phyloP scores from a whole-genome alignment of 2,797 vertebrate species.

The Fundulus diaphanus region DNA sequence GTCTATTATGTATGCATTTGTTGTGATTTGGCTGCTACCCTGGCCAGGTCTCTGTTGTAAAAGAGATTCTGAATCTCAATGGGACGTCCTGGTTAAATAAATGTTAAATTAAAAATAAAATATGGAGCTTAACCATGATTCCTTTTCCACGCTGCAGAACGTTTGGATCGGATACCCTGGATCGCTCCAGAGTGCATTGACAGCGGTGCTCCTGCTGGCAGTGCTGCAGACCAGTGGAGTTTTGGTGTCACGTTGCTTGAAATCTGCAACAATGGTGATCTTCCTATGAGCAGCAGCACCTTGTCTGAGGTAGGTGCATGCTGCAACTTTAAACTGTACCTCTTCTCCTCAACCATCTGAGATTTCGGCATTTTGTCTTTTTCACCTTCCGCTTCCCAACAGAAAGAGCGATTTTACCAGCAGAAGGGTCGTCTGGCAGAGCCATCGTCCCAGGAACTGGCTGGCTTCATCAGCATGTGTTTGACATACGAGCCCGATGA shows the following conservation, averaged over 20 bases:
- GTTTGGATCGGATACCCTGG: slow-evolving; percentile 93
- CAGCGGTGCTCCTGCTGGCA: slow-evolving; percentile 64
- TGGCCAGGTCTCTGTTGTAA: too few relatives aligned
- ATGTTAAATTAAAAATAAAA: slow-evolving; percentile 5
- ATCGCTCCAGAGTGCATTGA: slow-evolving; percentile 91
- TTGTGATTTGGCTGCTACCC: too few relatives aligned
- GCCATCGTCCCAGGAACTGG: slow-evolving; percentile 86
- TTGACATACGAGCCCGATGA: slow-evolving; percentile 84
- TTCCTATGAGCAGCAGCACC: slow-evolving; percentile 82
- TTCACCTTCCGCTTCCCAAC: slow-evolving; percentile 28
- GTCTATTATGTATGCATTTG: too few relatives aligned
- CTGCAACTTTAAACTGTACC: not conserved
- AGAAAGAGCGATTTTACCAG: slow-evolving; percentile 94
- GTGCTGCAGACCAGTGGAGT: slow-evolving; percentile 90
- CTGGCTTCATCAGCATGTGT: slow-evolving; percentile 88
- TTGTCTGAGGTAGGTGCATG: slow-evolving; percentile 82
- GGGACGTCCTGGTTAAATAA: too few relatives aligned
- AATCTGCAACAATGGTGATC: slow-evolving; percentile 92
- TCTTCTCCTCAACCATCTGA: not conserved
- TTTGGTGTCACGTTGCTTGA: slow-evolving; percentile 92
- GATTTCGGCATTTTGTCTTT: not conserved
- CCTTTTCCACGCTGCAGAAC: slow-evolving; percentile 76
- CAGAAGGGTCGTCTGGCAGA: slow-evolving; percentile 84
- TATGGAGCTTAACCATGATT: not conserved
- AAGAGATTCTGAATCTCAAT: too few relatives aligned